Evolutionary conservation across 1,140 invertebrate genomes (phyloP).

Genomic region (Philopotamus ludificatus): DNA sequence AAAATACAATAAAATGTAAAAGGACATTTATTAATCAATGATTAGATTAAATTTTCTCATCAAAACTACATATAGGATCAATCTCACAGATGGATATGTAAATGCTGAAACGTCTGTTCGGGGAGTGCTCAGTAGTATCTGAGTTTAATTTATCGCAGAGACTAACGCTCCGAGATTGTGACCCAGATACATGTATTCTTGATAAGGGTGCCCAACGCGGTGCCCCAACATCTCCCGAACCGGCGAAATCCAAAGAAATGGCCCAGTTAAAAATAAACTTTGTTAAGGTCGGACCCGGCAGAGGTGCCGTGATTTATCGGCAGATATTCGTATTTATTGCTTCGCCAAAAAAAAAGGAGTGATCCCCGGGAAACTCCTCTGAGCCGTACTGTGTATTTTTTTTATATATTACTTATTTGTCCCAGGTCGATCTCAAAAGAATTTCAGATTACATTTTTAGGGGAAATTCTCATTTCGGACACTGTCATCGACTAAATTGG

Average conservation of each 20-base stretch:
- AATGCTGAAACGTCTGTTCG: conserved; percentile 20
- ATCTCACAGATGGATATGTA: conserved; percentile 28
- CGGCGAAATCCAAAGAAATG: neutral
- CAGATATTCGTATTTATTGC: conserved; percentile 29
- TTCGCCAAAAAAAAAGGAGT: conserved; percentile 3
- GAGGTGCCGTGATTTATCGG: conserved; percentile 27
- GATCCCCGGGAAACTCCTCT: neutral
- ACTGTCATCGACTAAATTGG: too few species aligned
- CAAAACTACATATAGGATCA: too few species aligned
- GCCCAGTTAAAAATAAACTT: conserved; percentile 28
- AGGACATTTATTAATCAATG: too few species aligned
- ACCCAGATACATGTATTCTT: conserved; percentile 20
- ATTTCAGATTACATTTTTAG: neutral
- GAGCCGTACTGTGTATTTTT: neutral
- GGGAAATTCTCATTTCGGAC: too few species aligned
- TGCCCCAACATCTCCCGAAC: neutral
- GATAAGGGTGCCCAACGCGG: conserved; percentile 7
- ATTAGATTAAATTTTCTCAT: too few species aligned
- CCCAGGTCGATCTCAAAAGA: neutral
- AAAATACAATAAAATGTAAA: too few species aligned
- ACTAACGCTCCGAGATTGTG: conserved; percentile 10
- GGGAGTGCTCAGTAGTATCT: conserved; percentile 1
- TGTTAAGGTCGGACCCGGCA: conserved; percentile 14
- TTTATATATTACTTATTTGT: conserved; percentile 9
- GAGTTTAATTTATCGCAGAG: conserved; percentile 22